Evolutionary conservation across 2,888 invertebrate genomes (phyloP).

Genomic region (Hydrotaea cyrtoneurina): DNA sequence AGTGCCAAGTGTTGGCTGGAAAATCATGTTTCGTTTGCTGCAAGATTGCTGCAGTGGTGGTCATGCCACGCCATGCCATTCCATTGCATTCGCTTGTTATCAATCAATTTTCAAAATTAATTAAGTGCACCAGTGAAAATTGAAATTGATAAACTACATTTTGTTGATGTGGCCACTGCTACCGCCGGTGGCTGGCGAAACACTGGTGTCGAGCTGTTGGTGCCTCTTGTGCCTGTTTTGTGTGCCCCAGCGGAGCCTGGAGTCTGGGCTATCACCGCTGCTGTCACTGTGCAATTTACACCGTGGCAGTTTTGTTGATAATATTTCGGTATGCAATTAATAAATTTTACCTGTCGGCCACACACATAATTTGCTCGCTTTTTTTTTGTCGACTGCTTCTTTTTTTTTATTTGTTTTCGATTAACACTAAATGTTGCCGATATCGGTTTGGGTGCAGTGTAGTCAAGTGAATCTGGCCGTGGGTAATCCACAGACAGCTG

Average conservation of each 20-base stretch:
- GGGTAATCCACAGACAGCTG: neutral
- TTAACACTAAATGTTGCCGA: neutral
- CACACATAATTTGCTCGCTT: slow-evolving; percentile 13
- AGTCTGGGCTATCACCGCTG: slow-evolving; percentile 38
- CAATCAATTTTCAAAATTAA: slow-evolving; percentile 67
- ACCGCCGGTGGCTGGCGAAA: neutral
- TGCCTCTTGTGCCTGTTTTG: neutral
- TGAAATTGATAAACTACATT: slow-evolving; percentile 61
- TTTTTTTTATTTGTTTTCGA: neutral
- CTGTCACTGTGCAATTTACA: slow-evolving; percentile 44
- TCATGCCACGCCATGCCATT: too few relatives aligned
- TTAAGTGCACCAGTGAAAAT: slow-evolving; percentile 63
- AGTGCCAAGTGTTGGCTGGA: slow-evolving; percentile 45
- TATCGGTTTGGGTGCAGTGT: neutral
- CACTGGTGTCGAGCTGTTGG: neutral
- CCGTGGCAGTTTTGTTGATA: slow-evolving; percentile 64
- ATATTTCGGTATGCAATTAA: slow-evolving; percentile 59
- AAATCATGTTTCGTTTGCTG: neutral
- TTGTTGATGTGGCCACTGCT: slow-evolving; percentile 24
- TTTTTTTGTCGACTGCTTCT: neutral
- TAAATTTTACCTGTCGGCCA: slow-evolving; percentile 49
- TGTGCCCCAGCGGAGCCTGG: neutral
- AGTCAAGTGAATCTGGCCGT: neutral
- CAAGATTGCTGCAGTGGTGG: neutral
- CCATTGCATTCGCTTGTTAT: slow-evolving; percentile 47